Base-by-base conservation (phyloP, 2,113 vertebrate species). In the Eptatretus burgeri region DNA sequence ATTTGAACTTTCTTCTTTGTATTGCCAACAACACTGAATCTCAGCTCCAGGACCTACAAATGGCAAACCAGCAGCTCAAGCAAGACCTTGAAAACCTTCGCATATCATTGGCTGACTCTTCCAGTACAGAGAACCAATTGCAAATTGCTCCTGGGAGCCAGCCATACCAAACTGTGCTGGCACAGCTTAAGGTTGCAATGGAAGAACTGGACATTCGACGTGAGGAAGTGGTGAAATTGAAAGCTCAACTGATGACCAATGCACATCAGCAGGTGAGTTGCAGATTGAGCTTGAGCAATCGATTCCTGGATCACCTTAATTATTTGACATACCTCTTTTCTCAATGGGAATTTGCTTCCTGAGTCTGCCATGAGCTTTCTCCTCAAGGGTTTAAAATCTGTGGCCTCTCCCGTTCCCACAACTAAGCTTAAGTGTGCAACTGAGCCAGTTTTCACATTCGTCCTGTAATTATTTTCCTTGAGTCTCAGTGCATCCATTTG, bases 121-220 rank as follows among this genome's bases (percentile, higher is more conserved):
- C 27, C 27, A 41, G 27, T 41, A 7, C 27, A 7, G 27, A 41
- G 27, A 41, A 41, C 27, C 27, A 41, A 41, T 41, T 41, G 27
- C 27, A 41, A 41, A 7, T 41, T 41, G 82, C 82, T 3, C 83
- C 83, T 0, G 85, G 88, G 1, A 82, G 81, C 0, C 83, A 84
- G 0, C 83, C 84, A 0, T 98, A 96, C 71, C 79, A 80, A 51
- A 84, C 94, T 51, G 80, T 98, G 11, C 76, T 98, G 73, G 86
- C 94, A 5, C 89, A 98, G 72, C 75, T 98, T 68, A 83, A 81
- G 50, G 72, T 85, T 1, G 80, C 88, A 63, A 93, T 79, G 2
- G 89, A 98, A 60, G 89, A 98, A 72, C 78, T 98, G 1, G 86
- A 98, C 19, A 87, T 98, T 1, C 85, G 93, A 51, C 95, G 93